These are phyloP conservation scores for Metridium senile DNA, from an alignment of 92 coral and sea anemone species.

Conservation along the genomic window DNA sequence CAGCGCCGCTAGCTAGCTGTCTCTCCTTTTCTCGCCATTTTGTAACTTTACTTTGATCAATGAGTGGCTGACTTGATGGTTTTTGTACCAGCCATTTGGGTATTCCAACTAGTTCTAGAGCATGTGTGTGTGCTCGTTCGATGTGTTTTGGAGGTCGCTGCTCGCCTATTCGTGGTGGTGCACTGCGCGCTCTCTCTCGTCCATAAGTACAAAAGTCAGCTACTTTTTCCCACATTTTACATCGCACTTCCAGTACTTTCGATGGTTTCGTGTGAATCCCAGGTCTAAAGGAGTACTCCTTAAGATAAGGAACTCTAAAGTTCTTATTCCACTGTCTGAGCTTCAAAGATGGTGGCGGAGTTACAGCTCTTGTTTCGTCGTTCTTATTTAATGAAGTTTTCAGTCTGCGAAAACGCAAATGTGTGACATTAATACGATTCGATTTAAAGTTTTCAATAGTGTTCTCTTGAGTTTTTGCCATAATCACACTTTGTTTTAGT, in stretches of 20 bases:
- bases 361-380: neutral
- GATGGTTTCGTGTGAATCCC: conserved; percentile 66
- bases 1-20: conserved; percentile 58
- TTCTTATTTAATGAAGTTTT: neutral
- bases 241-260: conserved; percentile 72
- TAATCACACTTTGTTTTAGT: conserved; percentile 62
- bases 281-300: conserved; percentile 62
- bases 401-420: neutral
- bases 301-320: conserved; percentile 81
- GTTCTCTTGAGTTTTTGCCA: conserved; percentile 76
- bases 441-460: conserved; percentile 48
- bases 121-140: conserved; percentile 67
- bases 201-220: conserved; percentile 53
- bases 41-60: conserved; percentile 65
- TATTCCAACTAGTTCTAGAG: conserved; percentile 73
- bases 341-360: conserved; percentile 34
- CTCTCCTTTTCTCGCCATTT: conserved; percentile 64
- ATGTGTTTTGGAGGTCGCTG: conserved; percentile 69
- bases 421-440: neutral
- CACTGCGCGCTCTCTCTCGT: conserved; percentile 72
- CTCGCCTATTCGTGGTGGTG: conserved; percentile 63
- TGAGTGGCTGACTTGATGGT: conserved; percentile 80
- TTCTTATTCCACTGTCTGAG: conserved; percentile 69
- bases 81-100: conserved; percentile 58
- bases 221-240: conserved; percentile 84